Base-by-base conservation (phyloP, 2,888 invertebrate genomes). In the Pycnomerus fuliginosus region DNA sequence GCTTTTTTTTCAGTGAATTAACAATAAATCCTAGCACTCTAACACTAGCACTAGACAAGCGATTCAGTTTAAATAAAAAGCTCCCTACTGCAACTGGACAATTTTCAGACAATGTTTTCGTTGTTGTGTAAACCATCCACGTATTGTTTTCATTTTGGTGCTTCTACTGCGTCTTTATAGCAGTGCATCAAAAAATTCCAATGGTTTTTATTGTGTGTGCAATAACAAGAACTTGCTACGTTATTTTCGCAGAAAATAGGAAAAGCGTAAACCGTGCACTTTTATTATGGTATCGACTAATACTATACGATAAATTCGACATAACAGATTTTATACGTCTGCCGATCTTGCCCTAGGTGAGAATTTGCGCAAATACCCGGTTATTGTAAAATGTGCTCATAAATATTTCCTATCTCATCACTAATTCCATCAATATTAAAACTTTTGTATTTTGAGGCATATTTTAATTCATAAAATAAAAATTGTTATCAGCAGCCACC, bases 401-500 rank as follows among this genome's bases (percentile, higher is more conserved):
- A n/a, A n/a, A n/a, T n/a, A n/a, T n/a, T n/a, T n/a, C n/a, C n/a
- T n/a, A n/a, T n/a, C n/a, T n/a, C n/a, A n/a, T n/a, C n/a, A n/a
- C n/a, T n/a, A n/a, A n/a, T n/a, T n/a, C n/a, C n/a, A n/a, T n/a
- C n/a, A n/a, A n/a, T n/a, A n/a, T n/a, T n/a, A n/a, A n/a, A n/a
- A n/a, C n/a, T n/a, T n/a, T n/a, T n/a, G n/a, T n/a, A n/a, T n/a
- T n/a, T n/a, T n/a, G n/a, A n/a, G n/a, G n/a, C n/a, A n/a, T n/a
- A n/a, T n/a, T n/a, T n/a, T n/a, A n/a, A n/a, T n/a, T n/a, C n/a
- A n/a, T n/a, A n/a, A n/a, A n/a, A 37, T 48, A 50, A 50, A 47
- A 47, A 50, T 50, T 52, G 50, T 52, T 52, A 50, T 44, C 44
- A 44, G 46, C 29, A 31, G 44, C 13, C 35, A 37, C 50, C 45